A percentile compares a stretch with the other conserved stretches of the same genome.
phyloP scores from a whole-genome alignment of 2,888 invertebrate species.

The Pyrgus malvae region DNA sequence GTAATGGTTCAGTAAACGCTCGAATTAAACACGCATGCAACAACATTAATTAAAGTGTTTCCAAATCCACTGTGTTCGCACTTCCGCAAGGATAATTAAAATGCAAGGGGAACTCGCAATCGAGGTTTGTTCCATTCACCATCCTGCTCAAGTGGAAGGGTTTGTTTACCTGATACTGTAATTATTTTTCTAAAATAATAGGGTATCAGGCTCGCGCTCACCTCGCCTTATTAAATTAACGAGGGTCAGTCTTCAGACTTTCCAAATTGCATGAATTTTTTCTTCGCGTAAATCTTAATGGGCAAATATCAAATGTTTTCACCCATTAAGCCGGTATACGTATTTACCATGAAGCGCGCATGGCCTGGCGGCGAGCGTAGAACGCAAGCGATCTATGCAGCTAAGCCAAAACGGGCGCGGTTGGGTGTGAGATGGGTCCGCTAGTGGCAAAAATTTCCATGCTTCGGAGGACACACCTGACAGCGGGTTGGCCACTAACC shows the following conservation, averaged over 20 bases:
- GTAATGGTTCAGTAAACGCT: slow-evolving; percentile 58
- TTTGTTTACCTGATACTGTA: slow-evolving; percentile 34
- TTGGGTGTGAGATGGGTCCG: too few relatives aligned
- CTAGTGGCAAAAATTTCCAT: too few relatives aligned
- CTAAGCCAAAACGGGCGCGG: too few relatives aligned
- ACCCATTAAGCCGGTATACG: too few relatives aligned
- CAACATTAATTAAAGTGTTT: slow-evolving; percentile 77
- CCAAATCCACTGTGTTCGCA: slow-evolving; percentile 75
- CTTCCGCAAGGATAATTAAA: slow-evolving; percentile 74
- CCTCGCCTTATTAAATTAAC: slow-evolving; percentile 20
- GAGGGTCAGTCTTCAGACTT: slow-evolving; percentile 1
- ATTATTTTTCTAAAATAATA: slow-evolving; percentile 35
- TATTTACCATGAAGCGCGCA: too few relatives aligned
- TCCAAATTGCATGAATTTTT: background rate
- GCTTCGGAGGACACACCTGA: too few relatives aligned
- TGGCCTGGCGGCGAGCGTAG: too few relatives aligned
- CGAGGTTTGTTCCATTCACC: slow-evolving; percentile 53
- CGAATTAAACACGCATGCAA: slow-evolving; percentile 67
- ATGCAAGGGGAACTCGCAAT: slow-evolving; percentile 68
- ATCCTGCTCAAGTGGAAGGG: slow-evolving; percentile 35
- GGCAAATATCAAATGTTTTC: background rate
- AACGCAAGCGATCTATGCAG: too few relatives aligned
- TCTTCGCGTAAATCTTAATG: background rate
- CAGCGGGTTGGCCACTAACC: too few relatives aligned
- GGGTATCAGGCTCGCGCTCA: slow-evolving; percentile 31